Evolutionary conservation across 2,888 invertebrate species (phyloP).

Genomic region (Rotaria magnacalcarata): DNA sequence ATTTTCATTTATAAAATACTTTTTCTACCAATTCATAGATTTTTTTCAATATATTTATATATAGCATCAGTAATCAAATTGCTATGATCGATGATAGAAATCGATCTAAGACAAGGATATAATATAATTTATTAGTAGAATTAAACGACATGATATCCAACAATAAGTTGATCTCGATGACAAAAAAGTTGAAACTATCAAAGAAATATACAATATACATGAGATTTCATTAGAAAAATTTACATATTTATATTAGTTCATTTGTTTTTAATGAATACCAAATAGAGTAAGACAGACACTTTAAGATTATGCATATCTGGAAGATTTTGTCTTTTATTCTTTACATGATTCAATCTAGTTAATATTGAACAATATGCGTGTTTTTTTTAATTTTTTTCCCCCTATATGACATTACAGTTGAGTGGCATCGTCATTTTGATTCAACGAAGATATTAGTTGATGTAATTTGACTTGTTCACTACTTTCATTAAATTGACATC

Average conservation of each 20-base stretch:
- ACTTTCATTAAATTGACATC: not conserved
- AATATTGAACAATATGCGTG: too few species aligned
- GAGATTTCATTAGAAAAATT: not conserved
- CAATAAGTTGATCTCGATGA: not conserved
- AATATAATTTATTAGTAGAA: not conserved
- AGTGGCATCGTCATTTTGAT: too few species aligned
- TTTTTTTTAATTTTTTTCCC: not conserved
- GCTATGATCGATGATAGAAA: constrained; percentile 13
- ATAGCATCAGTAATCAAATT: not conserved
- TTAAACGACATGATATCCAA: constrained; percentile 11
- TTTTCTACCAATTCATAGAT: not conserved
- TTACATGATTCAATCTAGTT: too few species aligned
- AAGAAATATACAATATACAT: not conserved
- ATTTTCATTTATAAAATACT: not conserved
- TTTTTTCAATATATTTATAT: not conserved
- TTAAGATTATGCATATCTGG: too few species aligned
- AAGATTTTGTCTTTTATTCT: too few species aligned
- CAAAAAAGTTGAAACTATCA: not conserved
- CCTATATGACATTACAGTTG: too few species aligned
- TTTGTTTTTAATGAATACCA: not conserved
- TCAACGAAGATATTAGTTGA: too few species aligned
- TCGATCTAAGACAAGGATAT: not conserved
- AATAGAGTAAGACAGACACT: too few species aligned
- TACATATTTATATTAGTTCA: not conserved
- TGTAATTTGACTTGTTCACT: not conserved